Base-by-base conservation (phyloP, 53 echinoderm and acorn worm species). In the Actinopyga echinites region DNA sequence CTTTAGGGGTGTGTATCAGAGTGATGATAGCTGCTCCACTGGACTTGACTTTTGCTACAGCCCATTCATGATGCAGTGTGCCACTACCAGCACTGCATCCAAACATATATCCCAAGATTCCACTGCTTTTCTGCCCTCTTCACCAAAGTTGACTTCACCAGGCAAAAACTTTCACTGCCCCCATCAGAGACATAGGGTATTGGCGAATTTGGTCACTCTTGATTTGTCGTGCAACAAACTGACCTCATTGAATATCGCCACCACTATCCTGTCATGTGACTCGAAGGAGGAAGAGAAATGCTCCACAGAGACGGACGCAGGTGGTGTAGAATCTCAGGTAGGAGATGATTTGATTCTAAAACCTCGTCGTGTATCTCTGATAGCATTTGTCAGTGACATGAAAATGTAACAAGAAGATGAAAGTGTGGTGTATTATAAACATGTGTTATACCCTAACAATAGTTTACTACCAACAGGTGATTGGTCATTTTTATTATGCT, bases 121-220 rank as follows among this genome's bases (percentile, higher is more conserved):
- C 1, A 45, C 77, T 5, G 22, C 78, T 23, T 15, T 78, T 10
- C 35, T 40, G 9, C 40, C 62, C 6, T 23, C 81, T 62, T 63
- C 81, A 34, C 61, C 81, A 21, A 80, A 80, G 29, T 2, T 21
- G 3, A 80, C 34, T 25, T 45, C 21, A 33, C 19, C 85, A 0
- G 75, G 35, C 0, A 66, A 60, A 30, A 31, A 30, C 12, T 67
- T 37, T 15, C 69, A 79, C 67, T 87, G 87, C 38, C 79, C 82
- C 25, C 97, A 97, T 69, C 88, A 94, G 22, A 81, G 94, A 34
- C 97, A 94, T 57, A 85, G 91, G 45, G 86, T 94, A 49, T 63
- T 97, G 59, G 90, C 97, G 45, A 93, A 90, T 59, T 64, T 97
- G n/a, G 61, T 91, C 79, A 94, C 97, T 3, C 86, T 94, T 57